Evolutionary conservation across 2,888 invertebrate genomes (phyloP), one percentile per base, ranked within the genome.

Genomic region (Callosobruchus maculatus): DNA sequence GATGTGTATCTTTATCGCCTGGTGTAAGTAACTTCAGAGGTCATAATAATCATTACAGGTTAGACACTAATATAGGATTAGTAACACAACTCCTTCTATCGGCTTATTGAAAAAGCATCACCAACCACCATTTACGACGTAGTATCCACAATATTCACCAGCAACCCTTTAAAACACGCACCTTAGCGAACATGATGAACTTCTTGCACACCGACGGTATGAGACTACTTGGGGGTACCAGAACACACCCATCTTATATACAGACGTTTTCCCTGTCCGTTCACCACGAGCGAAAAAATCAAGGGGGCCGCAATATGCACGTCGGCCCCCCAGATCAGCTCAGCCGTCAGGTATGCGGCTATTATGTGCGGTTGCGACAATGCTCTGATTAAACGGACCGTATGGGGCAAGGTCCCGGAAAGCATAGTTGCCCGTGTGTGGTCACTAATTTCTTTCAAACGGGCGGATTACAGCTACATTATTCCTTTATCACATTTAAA

Each of bases 121-220:
- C 49, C 49, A 49, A 18, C 18, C 49, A 49, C 49, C 49, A 49
- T 7, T 13, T 49, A 13, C 26, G 26, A 2, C 26, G 26, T 26
- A 26, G 26, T 7, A 49, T 13, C 13, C 49, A 49, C 49, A 49
- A 49, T 49, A 49, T 13, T 49, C 49, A 49, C 49, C 49, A 49
- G 9, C 49, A 7, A 1, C 49, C 49, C 49, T 18, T 26, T 49
- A 18, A 49, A 68, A 5, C 74, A 81, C 81, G 79, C 81, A 83
- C 83, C 83, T 83, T 83, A 74, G 79, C 79, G 75, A 83, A 81
- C 83, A 83, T 83, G 20, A 77, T 81, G 75, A 49, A 73, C 66
- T 76, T 71, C 68, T 73, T 73, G 70, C 74, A 74, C 76, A 76
- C 72, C 74, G 76, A 74, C 77, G 76, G 75, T 71, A 20, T 30